These are phyloP conservation scores for Myotis planiceps DNA, from an alignment of 2,797 vertebrate genomes.

Conservation along the genomic window DNA sequence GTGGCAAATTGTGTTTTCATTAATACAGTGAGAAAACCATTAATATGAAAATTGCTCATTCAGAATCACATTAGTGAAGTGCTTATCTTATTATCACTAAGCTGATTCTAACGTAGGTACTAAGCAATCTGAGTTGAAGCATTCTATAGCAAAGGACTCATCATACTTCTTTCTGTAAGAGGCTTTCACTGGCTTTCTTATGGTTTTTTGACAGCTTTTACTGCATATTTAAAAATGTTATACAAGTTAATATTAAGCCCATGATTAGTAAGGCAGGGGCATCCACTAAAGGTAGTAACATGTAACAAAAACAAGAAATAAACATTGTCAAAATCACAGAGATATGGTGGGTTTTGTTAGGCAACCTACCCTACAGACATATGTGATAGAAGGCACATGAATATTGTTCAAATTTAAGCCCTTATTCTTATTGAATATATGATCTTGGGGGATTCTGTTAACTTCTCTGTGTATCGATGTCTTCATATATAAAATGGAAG, in stretches of 20 bases:
- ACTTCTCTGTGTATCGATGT: not conserved
- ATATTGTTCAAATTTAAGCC: not conserved
- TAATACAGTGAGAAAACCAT: conserved; percentile 78
- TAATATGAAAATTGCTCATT: conserved; percentile 79
- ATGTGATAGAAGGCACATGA: not conserved
- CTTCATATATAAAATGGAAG: not conserved
- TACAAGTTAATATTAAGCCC: not conserved
- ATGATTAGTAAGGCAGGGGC: not conserved
- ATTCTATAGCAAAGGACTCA: not conserved
- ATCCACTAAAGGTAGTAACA: not conserved
- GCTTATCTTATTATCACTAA: conserved; percentile 59
- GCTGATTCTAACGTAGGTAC: conserved; percentile 66
- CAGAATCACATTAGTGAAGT: conserved; percentile 72
- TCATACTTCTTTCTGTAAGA: not conserved
- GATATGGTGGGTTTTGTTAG: not conserved
- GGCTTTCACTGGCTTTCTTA: not conserved
- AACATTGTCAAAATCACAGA: not conserved
- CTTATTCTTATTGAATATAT: not conserved
- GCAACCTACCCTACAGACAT: not conserved
- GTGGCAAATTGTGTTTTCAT: conserved; percentile 75
- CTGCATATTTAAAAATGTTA: not conserved
- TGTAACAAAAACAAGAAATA: not conserved
- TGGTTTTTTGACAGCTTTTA: not conserved
- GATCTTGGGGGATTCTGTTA: not conserved
- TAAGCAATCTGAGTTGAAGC: conserved; percentile 24